Conservation (phyloP, 2,888 invertebrate genomes). For the Electrophaes corylata region DNA sequence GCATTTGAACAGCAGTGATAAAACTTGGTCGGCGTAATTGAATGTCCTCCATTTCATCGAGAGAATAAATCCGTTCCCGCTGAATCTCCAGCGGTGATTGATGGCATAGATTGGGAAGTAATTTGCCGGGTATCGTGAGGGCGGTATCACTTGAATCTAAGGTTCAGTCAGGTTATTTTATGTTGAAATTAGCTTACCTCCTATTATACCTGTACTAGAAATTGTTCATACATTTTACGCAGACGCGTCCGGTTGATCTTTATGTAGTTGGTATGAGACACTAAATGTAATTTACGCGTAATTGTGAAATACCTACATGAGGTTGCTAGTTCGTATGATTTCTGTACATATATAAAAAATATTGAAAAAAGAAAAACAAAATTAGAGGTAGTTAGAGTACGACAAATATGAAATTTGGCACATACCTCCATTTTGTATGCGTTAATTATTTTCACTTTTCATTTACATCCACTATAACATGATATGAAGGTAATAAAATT, state of each 20-base stretch:
- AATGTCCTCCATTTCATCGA: slow-evolving; percentile 17
- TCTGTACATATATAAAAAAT: too few species aligned
- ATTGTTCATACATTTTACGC: neutral
- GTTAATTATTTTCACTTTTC: neutral
- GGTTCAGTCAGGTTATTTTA: neutral
- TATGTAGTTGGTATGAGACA: neutral
- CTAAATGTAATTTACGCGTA: too few species aligned
- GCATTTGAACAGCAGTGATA: slow-evolving; percentile 18
- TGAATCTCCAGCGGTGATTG: slow-evolving; percentile 33
- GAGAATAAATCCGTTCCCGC: slow-evolving; percentile 26
- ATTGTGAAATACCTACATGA: too few species aligned
- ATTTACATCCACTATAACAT: slow-evolving; percentile 1
- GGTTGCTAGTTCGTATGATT: too few species aligned
- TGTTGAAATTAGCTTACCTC: neutral
- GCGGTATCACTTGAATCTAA: slow-evolving; percentile 6
- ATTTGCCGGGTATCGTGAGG: slow-evolving; percentile 23
- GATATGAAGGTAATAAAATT: slow-evolving; percentile 1
- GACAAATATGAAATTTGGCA: too few species aligned
- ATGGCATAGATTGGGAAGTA: slow-evolving; percentile 29
- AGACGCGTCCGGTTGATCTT: too few species aligned
- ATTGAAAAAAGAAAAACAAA: too few species aligned
- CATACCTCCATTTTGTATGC: too few species aligned
- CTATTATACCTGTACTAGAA: neutral
- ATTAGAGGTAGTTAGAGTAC: too few species aligned
- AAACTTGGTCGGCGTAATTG: slow-evolving; percentile 33